phyloP scores from a whole-genome alignment of 1,140 invertebrate species.

The Octopus bimaculoides region DNA sequence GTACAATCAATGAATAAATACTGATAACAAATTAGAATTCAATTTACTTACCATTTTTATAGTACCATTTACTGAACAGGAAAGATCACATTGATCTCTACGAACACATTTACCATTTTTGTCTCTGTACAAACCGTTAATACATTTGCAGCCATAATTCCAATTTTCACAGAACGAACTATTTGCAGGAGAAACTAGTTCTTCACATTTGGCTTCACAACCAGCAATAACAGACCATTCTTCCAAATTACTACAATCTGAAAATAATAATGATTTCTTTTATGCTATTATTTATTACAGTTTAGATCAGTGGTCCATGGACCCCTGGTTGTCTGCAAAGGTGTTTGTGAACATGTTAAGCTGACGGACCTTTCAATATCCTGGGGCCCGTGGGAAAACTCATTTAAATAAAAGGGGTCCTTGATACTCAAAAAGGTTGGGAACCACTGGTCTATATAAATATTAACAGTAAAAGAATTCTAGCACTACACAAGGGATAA shows the following conservation, averaged over 20 bases:
- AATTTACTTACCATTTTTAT: background rate
- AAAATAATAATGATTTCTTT: too few species aligned
- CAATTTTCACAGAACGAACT: background rate
- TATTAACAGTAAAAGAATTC: too few species aligned
- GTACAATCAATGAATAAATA: background rate
- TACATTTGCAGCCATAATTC: background rate
- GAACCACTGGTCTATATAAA: too few species aligned
- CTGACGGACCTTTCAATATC: too few species aligned
- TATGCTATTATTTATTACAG: too few species aligned
- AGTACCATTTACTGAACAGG: background rate
- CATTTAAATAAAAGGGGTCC: too few species aligned
- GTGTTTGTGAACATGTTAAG: too few species aligned
- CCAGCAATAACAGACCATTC: constrained; percentile 7
- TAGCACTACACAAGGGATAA: too few species aligned
- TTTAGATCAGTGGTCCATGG: too few species aligned
- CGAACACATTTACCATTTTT: background rate
- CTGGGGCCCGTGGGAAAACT: too few species aligned
- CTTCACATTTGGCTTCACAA: background rate
- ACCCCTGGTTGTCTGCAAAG: too few species aligned
- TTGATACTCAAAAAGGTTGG: too few species aligned
- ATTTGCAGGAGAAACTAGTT: background rate
- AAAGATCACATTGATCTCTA: background rate
- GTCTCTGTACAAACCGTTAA: background rate
- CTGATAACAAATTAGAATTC: background rate
- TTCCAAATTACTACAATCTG: background rate